Evolutionary conservation across 2,797 vertebrate species (phyloP).

Genomic region (Momotus momota): DNA sequence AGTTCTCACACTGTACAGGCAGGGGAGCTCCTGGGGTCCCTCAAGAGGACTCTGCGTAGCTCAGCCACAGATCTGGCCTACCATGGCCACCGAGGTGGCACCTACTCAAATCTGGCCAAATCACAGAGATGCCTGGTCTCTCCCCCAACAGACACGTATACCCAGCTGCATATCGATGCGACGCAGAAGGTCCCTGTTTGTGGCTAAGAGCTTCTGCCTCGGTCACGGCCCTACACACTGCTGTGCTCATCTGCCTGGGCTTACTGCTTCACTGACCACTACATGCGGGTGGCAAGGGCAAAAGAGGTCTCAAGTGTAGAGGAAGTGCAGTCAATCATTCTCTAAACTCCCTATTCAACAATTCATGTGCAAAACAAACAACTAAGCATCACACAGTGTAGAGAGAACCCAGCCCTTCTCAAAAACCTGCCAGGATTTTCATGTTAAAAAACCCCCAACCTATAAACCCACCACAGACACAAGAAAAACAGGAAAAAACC

Average conservation of each 20-base stretch:
- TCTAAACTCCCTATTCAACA: background rate
- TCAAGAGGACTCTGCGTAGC: background rate
- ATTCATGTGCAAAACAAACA: background rate
- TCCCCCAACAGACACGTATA: rapidly evolving
- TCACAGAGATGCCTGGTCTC: rapidly evolving
- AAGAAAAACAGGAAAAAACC: background rate
- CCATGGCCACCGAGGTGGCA: background rate
- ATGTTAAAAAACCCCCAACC: rapidly evolving
- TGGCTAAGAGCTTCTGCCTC: background rate
- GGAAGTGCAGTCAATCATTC: background rate
- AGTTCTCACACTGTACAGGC: rapidly evolving
- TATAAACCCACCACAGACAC: background rate
- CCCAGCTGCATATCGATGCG: rapidly evolving
- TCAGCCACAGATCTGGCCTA: background rate
- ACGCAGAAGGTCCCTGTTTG: rapidly evolving
- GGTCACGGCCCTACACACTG: background rate
- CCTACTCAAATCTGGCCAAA: rapidly evolving
- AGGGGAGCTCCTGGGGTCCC: background rate
- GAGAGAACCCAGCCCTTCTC: background rate
- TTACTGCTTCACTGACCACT: background rate
- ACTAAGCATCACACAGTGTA: background rate
- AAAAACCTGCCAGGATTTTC: background rate
- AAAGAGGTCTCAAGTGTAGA: background rate
- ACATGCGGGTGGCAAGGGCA: rapidly evolving
- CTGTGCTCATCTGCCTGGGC: background rate